phyloP scores from a whole-genome alignment of 2,113 vertebrate species.

The Aspiorhynchus laticeps region DNA sequence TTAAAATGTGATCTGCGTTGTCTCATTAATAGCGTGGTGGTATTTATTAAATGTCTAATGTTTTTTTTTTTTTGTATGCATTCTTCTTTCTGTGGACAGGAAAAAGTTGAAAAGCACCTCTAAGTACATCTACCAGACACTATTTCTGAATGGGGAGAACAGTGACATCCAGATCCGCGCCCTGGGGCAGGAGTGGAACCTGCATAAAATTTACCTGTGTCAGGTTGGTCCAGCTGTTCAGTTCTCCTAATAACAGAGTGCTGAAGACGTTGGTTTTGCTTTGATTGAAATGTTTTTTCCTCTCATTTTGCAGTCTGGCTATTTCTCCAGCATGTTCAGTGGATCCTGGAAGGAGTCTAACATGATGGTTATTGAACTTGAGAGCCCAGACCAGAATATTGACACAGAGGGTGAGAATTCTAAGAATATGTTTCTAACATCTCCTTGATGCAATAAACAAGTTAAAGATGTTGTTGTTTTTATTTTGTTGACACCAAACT shows the following conservation, averaged over 20 bases:
- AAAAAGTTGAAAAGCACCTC: slow-evolving; percentile 97
- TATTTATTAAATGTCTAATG: background rate
- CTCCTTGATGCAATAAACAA: background rate
- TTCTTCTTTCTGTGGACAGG: slow-evolving; percentile 65
- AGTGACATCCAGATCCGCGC: slow-evolving; percentile 95
- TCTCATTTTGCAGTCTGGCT: slow-evolving; percentile 82
- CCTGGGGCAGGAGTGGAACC: slow-evolving; percentile 93
- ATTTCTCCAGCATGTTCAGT: slow-evolving; percentile 99
- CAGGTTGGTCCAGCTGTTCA: slow-evolving; percentile 78
- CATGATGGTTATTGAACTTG: slow-evolving; percentile 91
- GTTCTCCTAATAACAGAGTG: background rate
- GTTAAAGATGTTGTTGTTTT: background rate
- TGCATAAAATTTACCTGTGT: slow-evolving; percentile 96
- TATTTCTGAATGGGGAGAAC: slow-evolving; percentile 96
- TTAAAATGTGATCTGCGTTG: background rate
- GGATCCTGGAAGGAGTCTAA: slow-evolving; percentile 97
- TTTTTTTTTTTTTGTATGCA: background rate
- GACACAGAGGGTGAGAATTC: slow-evolving; percentile 88
- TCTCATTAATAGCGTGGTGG: background rate
- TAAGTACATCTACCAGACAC: slow-evolving; percentile 95
- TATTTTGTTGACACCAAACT: background rate
- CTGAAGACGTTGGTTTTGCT: background rate
- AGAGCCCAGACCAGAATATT: slow-evolving; percentile 98
- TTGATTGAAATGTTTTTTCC: background rate
- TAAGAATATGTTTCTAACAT: background rate